These are phyloP conservation scores for Eupleurogrammus muticus DNA, from an alignment of 2,797 vertebrate genomes.

Conservation along the genomic window DNA sequence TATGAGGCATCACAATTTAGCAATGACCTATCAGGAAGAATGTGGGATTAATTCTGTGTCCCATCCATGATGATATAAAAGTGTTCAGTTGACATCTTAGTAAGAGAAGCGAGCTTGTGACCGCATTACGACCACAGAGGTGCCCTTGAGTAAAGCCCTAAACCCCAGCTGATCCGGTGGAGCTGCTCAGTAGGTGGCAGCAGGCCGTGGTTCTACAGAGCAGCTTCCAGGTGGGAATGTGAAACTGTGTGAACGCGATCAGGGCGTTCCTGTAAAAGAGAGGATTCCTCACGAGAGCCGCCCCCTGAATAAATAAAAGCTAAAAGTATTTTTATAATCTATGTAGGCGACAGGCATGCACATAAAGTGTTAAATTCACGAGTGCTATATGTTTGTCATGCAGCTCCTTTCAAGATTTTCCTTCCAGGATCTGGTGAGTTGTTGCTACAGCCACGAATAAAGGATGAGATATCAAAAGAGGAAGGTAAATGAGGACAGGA, in stretches of 20 bases:
- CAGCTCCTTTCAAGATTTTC: conserved; percentile 1
- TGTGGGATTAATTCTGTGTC: not conserved
- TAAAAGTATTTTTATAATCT: not conserved
- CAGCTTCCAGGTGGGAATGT: too few species aligned
- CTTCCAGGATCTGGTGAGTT: conserved; percentile 14
- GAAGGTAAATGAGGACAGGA: conserved; percentile 8
- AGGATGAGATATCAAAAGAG: not conserved
- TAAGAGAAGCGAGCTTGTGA: too few species aligned
- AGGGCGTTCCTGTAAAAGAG: too few species aligned
- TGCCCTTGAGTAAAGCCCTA: too few species aligned
- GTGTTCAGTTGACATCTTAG: not conserved
- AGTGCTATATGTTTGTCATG: not conserved
- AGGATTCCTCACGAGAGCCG: too few species aligned
- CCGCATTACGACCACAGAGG: too few species aligned
- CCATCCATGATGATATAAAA: conserved; percentile 6
- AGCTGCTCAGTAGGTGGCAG: too few species aligned
- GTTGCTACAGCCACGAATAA: not conserved
- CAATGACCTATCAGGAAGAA: not conserved
- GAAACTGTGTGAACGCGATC: too few species aligned
- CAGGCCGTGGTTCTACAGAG: too few species aligned
- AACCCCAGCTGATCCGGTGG: too few species aligned
- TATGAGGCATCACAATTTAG: not conserved
- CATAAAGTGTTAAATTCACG: not conserved
- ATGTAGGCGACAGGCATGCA: not conserved
- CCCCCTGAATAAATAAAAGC: too few species aligned